phyloP scores from a whole-genome alignment of 2,797 vertebrate species.

The Premnoplex brunnescens region DNA sequence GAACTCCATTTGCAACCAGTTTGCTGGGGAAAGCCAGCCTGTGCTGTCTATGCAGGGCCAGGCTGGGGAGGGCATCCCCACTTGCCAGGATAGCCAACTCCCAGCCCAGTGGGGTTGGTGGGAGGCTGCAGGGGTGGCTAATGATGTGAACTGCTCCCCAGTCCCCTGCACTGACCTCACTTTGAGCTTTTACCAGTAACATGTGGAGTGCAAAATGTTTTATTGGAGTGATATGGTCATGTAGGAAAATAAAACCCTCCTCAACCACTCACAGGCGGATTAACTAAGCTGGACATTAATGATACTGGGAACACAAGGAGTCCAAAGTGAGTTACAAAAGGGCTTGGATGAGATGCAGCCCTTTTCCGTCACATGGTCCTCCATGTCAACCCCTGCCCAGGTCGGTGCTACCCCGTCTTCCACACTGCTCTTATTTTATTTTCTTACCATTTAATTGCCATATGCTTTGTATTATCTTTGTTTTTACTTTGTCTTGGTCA shows the following conservation, averaged over 20 bases:
- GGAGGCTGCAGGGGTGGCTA: not conserved
- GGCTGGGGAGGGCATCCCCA: not conserved
- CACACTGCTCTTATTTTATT: not conserved
- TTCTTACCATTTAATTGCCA: not conserved
- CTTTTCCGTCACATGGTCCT: not conserved
- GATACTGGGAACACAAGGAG: not conserved
- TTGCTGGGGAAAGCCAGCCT: not conserved
- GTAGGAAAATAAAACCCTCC: not conserved
- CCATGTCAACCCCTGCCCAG: not conserved
- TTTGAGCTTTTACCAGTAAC: not conserved
- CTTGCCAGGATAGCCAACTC: not conserved
- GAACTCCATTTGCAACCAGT: not conserved
- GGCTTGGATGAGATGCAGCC: not conserved
- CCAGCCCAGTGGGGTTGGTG: not conserved
- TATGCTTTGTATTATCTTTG: conserved; percentile 24
- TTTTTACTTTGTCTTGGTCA: conserved; percentile 4
- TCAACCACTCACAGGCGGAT: not conserved
- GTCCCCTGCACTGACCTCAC: not conserved
- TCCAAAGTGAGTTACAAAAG: not conserved
- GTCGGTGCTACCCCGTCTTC: not conserved
- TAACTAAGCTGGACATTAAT: not conserved
- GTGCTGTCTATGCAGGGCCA: not conserved
- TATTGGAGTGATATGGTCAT: not conserved
- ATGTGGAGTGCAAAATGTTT: not conserved
- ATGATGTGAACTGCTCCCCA: not conserved